These are phyloP conservation scores for Crotophaga sulcirostris DNA, from an alignment of 2,113 vertebrate species.

Conservation along the genomic window DNA sequence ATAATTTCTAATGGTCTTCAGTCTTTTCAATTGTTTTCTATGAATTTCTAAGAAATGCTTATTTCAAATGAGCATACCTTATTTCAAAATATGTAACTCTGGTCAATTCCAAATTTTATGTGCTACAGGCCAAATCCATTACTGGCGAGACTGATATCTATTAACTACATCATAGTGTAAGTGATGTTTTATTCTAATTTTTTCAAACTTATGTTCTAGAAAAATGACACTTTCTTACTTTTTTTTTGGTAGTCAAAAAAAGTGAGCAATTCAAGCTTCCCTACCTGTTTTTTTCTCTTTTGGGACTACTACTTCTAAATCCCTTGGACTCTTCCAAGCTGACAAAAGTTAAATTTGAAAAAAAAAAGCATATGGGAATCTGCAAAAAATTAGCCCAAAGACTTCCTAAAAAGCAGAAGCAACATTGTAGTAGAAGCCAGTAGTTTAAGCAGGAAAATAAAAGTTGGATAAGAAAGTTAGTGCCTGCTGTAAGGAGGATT, in stretches of 20 bases:
- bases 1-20: neutral
- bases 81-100: neutral
- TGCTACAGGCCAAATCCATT: neutral
- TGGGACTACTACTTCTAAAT: neutral
- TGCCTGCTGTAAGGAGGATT: neutral
- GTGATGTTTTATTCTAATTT: neutral
- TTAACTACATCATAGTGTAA: neutral
- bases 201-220: neutral
- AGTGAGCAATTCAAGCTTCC: neutral
- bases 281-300: neutral
- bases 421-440: neutral
- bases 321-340: neutral
- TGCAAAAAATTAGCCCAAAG: neutral
- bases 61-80: neutral
- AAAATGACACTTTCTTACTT: neutral
- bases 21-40: neutral
- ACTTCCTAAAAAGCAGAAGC: neutral
- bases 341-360: neutral
- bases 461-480: neutral
- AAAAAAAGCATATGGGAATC: fast-evolving
- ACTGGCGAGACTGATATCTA: neutral
- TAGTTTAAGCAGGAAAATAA: neutral
- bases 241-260: neutral
- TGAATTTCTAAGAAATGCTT: neutral
- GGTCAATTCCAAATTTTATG: neutral